Percentiles rank a stretch among this genome's conserved stretches.
phyloP scores from a whole-genome alignment of 2,113 vertebrate genomes.

The Aleadryas rufinucha region DNA sequence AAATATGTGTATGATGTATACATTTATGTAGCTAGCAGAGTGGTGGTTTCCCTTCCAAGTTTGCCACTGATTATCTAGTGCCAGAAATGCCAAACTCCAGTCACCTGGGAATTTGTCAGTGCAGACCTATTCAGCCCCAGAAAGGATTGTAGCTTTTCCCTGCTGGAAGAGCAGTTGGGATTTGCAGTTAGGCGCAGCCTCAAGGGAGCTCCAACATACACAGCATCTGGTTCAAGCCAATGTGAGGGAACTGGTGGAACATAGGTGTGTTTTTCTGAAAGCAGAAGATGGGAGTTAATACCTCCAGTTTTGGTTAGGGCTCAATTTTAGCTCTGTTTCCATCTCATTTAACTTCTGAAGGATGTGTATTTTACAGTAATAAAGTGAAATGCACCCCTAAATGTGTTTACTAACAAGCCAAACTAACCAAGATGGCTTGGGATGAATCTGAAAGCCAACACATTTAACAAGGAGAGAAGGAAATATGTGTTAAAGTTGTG shows the following conservation, averaged over 20 bases:
- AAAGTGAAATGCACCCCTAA: slow-evolving; percentile 28
- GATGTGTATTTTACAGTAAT: neutral
- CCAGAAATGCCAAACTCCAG: neutral
- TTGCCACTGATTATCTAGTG: neutral
- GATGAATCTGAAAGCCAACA: slow-evolving; percentile 20
- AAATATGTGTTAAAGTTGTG: slow-evolving; percentile 9
- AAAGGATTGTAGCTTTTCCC: neutral
- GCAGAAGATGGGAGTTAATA: neutral
- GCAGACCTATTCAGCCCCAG: neutral
- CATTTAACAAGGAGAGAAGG: slow-evolving; percentile 35
- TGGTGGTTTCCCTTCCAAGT: slow-evolving; percentile 13
- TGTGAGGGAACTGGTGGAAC: neutral
- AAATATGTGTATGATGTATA: neutral
- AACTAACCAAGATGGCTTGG: neutral
- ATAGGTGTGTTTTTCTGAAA: neutral
- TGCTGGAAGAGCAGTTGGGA: neutral
- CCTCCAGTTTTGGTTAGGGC: neutral
- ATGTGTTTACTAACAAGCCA: neutral
- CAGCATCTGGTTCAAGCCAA: neutral
- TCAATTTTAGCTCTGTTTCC: slow-evolving; percentile 27
- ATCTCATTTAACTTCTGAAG: slow-evolving; percentile 17
- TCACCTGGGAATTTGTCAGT: neutral
- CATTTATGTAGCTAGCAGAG: neutral
- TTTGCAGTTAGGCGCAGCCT: neutral
- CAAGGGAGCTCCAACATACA: neutral